Percentiles rank a stretch among this genome's conserved stretches.
Conservation (phyloP, 2,113 vertebrate genomes). For the Megalops atlanticus region DNA sequence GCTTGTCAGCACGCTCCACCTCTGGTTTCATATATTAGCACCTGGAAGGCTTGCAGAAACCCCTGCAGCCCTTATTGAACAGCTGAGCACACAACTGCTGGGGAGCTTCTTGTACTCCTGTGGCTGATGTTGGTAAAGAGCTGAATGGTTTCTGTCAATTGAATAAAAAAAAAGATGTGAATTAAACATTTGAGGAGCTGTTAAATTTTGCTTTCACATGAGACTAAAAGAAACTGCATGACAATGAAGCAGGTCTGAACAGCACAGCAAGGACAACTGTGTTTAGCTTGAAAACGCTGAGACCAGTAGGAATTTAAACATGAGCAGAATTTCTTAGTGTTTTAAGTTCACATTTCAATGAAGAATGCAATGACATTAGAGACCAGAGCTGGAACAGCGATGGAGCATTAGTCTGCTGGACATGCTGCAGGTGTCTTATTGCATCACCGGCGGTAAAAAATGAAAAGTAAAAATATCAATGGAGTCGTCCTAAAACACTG, state of each 20-base stretch:
- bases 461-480: no score
- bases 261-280: background rate
- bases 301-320: background rate
- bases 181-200: background rate
- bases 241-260: background rate
- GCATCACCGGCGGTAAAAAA: no score
- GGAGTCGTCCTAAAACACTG: no score
- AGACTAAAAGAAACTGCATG: background rate
- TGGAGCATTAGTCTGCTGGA: background rate
- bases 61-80: no score
- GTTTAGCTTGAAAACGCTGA: background rate
- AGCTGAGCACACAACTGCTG: no score
- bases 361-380: background rate
- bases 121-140: background rate
- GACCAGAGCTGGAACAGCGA: background rate
- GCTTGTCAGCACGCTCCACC: no score
- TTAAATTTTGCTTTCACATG: background rate
- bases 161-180: background rate
- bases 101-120: background rate
- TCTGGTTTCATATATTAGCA: no score
- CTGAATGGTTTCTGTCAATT: conserved; percentile 3
- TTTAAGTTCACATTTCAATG: background rate
- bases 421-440: no score
- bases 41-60: no score
- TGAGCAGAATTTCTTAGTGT: no score